Conservation (phyloP, 2,888 invertebrate genomes). For the Drosophila quinaria region DNA sequence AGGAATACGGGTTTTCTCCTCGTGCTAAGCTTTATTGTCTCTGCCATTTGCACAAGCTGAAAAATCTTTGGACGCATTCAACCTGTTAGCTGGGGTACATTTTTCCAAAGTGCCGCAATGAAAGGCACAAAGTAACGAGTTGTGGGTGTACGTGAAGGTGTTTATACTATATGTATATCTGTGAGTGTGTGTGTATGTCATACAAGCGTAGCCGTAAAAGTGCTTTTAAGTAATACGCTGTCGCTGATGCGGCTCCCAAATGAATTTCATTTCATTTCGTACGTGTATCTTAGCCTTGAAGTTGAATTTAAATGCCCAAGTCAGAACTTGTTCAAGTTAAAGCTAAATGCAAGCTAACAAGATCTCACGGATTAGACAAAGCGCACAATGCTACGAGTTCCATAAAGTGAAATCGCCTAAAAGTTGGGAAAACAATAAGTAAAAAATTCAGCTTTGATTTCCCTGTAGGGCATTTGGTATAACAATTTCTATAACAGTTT, state of each 20-base stretch:
- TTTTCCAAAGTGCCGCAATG: conserved; percentile 46
- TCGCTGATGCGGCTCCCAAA: conserved; percentile 63
- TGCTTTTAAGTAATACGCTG: conserved; percentile 75
- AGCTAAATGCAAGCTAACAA: conserved; percentile 39
- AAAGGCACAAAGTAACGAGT: conserved; percentile 42
- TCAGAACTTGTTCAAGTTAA: conserved; percentile 51
- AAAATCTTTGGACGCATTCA: conserved; percentile 64
- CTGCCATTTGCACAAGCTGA: conserved; percentile 58
- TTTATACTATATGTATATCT: neutral
- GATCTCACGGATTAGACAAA: conserved; percentile 52
- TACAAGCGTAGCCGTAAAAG: conserved; percentile 71
- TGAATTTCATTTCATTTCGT: conserved; percentile 68
- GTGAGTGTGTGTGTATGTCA: conserved; percentile 16
- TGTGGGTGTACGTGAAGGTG: conserved; percentile 23
- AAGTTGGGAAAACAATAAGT: neutral
- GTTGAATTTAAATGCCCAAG: conserved; percentile 62
- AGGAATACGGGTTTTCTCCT: conserved; percentile 11
- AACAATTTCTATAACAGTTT: too few relatives aligned
- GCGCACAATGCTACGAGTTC: conserved; percentile 24
- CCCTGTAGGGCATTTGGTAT: neutral
- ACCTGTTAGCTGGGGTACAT: conserved; percentile 65
- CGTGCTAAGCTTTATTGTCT: conserved; percentile 71
- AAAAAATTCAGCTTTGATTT: neutral
- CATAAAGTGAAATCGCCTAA: conserved; percentile 28
- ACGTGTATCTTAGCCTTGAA: conserved; percentile 66